Evolutionary conservation across 2,113 vertebrate species (phyloP).

Genomic region (Eudyptes chrysolophus): DNA sequence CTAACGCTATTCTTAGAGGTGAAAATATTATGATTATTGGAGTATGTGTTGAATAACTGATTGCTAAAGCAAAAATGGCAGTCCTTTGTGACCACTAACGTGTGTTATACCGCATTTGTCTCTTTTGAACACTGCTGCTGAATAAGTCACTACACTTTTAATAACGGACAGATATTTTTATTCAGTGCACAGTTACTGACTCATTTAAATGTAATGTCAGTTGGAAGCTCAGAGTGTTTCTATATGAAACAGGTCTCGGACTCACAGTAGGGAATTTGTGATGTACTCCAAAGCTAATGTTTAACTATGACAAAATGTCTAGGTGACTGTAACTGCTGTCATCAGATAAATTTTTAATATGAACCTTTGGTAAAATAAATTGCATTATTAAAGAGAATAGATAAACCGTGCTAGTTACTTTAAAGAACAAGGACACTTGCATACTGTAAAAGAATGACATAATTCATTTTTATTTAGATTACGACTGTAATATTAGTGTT

Average conservation of each 20-base stretch:
- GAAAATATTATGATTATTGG: neutral
- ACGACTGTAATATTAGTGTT: neutral
- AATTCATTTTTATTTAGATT: conserved; percentile 35
- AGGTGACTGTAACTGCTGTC: conserved; percentile 43
- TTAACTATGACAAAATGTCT: conserved; percentile 55
- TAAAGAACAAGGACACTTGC: conserved; percentile 14
- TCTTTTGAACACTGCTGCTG: neutral
- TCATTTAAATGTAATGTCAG: conserved; percentile 21
- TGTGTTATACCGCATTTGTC: neutral
- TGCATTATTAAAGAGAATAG: conserved; percentile 58
- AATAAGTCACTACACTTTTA: neutral
- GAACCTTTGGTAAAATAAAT: conserved; percentile 63
- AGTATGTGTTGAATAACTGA: neutral
- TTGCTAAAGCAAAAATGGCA: neutral
- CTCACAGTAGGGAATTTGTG: conserved; percentile 45
- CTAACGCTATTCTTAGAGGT: neutral
- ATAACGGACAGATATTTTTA: conserved; percentile 23
- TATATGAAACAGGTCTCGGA: neutral
- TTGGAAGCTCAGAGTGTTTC: neutral
- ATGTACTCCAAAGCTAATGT: conserved; percentile 50
- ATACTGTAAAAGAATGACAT: neutral
- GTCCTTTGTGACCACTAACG: neutral
- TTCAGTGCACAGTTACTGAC: neutral
- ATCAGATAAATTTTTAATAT: conserved; percentile 65
- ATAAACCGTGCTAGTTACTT: conserved; percentile 41